phyloP scores from a whole-genome alignment of 2,113 vertebrate species.

The Rynchops niger region DNA sequence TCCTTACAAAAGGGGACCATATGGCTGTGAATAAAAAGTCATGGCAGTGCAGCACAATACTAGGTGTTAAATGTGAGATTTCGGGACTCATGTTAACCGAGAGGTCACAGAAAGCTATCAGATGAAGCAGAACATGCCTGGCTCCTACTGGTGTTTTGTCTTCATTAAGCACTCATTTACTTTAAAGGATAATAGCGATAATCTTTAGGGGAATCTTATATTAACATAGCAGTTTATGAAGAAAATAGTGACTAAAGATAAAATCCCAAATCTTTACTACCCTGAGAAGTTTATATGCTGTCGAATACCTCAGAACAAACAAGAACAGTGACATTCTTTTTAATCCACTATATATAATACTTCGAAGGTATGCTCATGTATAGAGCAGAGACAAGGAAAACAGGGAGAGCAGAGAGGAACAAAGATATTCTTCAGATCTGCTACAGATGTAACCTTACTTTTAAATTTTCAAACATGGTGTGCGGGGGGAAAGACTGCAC shows the following conservation, averaged over 20 bases:
- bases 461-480: background rate
- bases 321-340: background rate
- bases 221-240: background rate
- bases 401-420: background rate
- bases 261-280: background rate
- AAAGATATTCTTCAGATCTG: background rate
- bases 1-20: fast-evolving
- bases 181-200: background rate
- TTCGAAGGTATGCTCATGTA: background rate
- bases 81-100: background rate
- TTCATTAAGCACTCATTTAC: background rate
- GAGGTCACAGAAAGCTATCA: background rate
- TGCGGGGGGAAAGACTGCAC: fast-evolving
- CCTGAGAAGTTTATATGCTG: background rate
- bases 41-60: background rate
- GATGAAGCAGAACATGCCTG: background rate
- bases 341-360: background rate
- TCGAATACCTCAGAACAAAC: background rate
- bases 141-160: background rate
- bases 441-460: background rate
- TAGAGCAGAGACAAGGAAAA: background rate
- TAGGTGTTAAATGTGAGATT: background rate
- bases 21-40: background rate
- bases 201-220: background rate
- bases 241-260: background rate